Evolutionary conservation across 2,113 vertebrate genomes (phyloP).

Genomic region (Channa argus): DNA sequence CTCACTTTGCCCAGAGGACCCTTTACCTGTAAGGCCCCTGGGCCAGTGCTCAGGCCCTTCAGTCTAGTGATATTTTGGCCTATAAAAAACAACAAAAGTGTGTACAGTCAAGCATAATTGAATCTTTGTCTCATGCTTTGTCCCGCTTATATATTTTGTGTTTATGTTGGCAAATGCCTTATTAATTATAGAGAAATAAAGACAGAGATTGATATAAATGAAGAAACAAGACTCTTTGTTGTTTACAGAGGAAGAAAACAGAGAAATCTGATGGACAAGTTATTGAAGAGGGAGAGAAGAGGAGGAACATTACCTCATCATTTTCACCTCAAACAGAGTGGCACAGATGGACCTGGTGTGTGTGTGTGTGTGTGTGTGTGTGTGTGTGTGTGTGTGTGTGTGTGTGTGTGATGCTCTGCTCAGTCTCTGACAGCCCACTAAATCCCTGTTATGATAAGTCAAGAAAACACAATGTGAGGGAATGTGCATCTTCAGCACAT

Average conservation of each 20-base stretch:
- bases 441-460: conserved; percentile 72
- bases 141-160: background rate
- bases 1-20: too few relatives aligned
- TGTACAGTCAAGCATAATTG: too few relatives aligned
- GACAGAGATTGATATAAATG: background rate
- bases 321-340: conserved; percentile 61
- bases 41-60: too few relatives aligned
- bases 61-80: too few relatives aligned
- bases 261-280: conserved; percentile 11
- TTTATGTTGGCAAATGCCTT: background rate
- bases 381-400: conserved; percentile 35
- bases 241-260: background rate
- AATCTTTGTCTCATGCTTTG: too few relatives aligned
- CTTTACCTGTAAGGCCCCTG: too few relatives aligned
- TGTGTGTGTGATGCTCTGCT: conserved; percentile 37
- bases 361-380: conserved; percentile 43
- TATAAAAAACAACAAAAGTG: too few relatives aligned
- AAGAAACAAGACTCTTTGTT: background rate
- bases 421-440: conserved; percentile 49
- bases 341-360: conserved; percentile 67
- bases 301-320: conserved; percentile 75
- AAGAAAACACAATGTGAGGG: conserved; percentile 66
- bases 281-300: conserved; percentile 32
- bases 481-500: conserved; percentile 72
- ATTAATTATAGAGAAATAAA: conserved; percentile 9